Conservation (phyloP, 2,797 vertebrate species). For the Crenichthys baileyi region DNA sequence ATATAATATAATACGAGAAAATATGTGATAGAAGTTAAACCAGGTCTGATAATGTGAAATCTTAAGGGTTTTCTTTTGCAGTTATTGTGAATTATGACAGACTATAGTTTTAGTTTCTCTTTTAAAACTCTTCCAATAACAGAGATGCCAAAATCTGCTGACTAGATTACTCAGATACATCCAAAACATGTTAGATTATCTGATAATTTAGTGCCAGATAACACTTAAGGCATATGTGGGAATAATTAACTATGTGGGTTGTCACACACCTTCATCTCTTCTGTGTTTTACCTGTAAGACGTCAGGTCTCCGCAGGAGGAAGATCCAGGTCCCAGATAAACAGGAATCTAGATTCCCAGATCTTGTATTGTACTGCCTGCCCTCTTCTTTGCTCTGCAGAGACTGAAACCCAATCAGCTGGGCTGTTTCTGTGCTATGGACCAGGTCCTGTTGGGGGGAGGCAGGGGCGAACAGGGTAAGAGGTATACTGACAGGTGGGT, state of each 20-base stretch:
- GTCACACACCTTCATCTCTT: slow-evolving; percentile 15
- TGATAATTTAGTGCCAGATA: slow-evolving; percentile 14
- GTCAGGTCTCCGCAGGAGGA: slow-evolving; percentile 49
- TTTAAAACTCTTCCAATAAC: slow-evolving; percentile 28
- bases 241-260: neutral
- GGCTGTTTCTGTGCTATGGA: slow-evolving; percentile 62
- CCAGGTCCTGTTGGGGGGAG: slow-evolving; percentile 40
- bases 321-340: slow-evolving; percentile 43
- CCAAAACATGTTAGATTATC: slow-evolving; percentile 25
- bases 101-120: neutral
- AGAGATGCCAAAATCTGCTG: slow-evolving; percentile 20
- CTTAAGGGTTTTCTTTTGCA: neutral
- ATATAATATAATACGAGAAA: neutral
- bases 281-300: slow-evolving; percentile 65
- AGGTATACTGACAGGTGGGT: slow-evolving; percentile 78
- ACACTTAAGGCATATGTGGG: slow-evolving; percentile 26
- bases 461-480: slow-evolving; percentile 37
- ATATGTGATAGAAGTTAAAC: neutral
- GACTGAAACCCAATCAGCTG: slow-evolving; percentile 76
- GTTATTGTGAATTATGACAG: neutral
- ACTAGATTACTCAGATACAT: slow-evolving; percentile 3
- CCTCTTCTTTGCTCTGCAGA: slow-evolving; percentile 69
- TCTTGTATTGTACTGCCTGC: slow-evolving; percentile 54
- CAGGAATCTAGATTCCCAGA: slow-evolving; percentile 51
- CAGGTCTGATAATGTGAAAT: neutral